These are phyloP conservation scores for Cephus runcator DNA, from an alignment of 2,888 invertebrate genomes.

Conservation along the genomic window DNA sequence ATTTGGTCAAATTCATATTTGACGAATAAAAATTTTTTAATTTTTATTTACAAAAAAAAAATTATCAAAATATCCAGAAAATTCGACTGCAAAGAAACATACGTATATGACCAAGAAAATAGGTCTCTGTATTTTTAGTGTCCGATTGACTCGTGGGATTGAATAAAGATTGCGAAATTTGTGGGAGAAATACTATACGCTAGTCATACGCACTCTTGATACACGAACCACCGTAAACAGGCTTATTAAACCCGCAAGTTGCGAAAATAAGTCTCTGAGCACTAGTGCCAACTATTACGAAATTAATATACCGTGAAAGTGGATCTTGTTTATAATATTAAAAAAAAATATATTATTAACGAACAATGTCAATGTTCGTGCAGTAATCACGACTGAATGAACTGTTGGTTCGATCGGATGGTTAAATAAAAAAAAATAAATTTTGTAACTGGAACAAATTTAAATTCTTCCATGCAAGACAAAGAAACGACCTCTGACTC, in stretches of 20 bases:
- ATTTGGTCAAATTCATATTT: too few species aligned
- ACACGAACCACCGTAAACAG: constrained; percentile 7
- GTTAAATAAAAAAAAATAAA: background rate
- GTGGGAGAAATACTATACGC: constrained; percentile 18
- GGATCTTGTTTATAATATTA: background rate
- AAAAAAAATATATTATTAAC: background rate
- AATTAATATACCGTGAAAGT: background rate
- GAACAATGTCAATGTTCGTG: background rate
- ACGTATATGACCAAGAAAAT: background rate
- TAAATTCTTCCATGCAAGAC: background rate
- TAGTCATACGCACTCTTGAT: constrained; percentile 9
- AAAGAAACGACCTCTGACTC: constrained; percentile 11
- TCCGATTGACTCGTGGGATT: constrained; percentile 12
- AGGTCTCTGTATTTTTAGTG: constrained; percentile 8
- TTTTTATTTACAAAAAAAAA: too few species aligned
- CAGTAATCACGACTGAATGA: background rate
- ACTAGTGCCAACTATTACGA: background rate
- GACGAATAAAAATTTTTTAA: too few species aligned
- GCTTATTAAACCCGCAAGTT: constrained; percentile 7
- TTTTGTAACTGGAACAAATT: background rate
- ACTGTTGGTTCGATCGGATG: background rate
- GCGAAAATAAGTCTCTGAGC: constrained; percentile 19
- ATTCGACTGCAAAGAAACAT: background rate
- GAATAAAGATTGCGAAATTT: constrained; percentile 21
- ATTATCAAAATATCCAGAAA: background rate